These are phyloP conservation scores for Paramormyrops hopkinsi DNA, from an alignment of 2,797 vertebrate genomes.

Conservation along the genomic window DNA sequence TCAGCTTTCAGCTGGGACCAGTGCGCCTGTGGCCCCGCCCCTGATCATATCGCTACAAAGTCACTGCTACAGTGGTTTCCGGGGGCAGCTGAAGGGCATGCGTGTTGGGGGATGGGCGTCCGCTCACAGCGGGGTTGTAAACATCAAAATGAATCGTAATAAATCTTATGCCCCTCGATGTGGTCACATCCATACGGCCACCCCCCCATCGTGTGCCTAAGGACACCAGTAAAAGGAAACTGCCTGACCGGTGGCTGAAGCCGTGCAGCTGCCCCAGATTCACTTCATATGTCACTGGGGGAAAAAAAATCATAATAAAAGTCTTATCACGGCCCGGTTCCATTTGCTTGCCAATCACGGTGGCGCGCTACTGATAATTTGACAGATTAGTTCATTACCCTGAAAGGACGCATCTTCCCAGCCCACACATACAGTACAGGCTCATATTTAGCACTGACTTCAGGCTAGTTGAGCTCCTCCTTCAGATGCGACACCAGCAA, in stretches of 20 bases:
- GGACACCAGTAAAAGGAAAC: not conserved
- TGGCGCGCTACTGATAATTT: not conserved
- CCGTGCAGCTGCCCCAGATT: not conserved
- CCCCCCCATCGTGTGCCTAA: not conserved
- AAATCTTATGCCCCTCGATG: not conserved
- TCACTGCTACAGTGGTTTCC: not conserved
- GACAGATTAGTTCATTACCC: not conserved
- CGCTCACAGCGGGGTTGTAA: not conserved
- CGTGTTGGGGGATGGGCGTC: not conserved
- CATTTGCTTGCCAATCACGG: slow-evolving; percentile 5
- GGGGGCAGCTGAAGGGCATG: not conserved
- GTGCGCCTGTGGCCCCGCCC: not conserved
- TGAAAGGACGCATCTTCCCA: not conserved
- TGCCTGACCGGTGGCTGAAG: not conserved
- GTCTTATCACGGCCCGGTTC: not conserved
- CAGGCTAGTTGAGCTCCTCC: not conserved
- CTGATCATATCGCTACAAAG: not conserved
- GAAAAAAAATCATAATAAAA: slow-evolving; percentile 32
- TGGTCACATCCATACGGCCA: not conserved
- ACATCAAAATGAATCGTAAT: not conserved
- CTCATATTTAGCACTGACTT: not conserved
- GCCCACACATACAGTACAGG: not conserved
- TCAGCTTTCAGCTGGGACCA: not conserved
- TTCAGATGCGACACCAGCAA: not conserved
- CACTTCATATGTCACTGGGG: slow-evolving; percentile 10